A percentile compares a stretch with the other conserved stretches of the same genome.
Conservation (phyloP, 2,888 invertebrate species). For the Amblyjoppa proteus region DNA sequence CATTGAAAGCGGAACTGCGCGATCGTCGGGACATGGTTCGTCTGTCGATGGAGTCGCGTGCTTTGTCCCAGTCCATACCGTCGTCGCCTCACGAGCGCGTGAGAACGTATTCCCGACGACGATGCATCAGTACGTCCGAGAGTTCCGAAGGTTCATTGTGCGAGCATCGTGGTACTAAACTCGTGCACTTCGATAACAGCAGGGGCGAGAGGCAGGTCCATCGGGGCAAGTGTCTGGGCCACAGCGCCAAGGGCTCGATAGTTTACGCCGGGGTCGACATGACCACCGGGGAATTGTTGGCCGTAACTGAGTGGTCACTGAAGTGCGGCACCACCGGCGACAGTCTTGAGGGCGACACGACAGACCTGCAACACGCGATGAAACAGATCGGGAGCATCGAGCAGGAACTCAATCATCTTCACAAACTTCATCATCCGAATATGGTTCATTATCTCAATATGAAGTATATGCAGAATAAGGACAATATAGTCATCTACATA, state of each 20-base stretch:
- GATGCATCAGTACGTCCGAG: slow-evolving; percentile 86
- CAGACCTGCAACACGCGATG: slow-evolving; percentile 83
- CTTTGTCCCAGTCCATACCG: slow-evolving; percentile 77
- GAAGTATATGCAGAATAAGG: slow-evolving; percentile 88
- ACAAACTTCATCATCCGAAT: slow-evolving; percentile 90
- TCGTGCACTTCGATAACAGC: slow-evolving; percentile 86
- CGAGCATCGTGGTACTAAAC: slow-evolving; percentile 87
- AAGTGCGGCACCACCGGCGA: slow-evolving; percentile 76
- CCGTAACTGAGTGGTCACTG: slow-evolving; percentile 92
- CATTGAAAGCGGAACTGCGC: slow-evolving; percentile 89
- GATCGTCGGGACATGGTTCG: slow-evolving; percentile 83
- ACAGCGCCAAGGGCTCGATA: slow-evolving; percentile 90
- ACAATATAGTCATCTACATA: slow-evolving; percentile 88
- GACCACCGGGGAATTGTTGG: slow-evolving; percentile 90
- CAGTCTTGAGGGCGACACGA: slow-evolving; percentile 64
- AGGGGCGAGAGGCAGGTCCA: slow-evolving; percentile 88
- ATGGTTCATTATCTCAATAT: slow-evolving; percentile 92
- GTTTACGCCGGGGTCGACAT: slow-evolving; percentile 92
- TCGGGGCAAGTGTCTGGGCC: slow-evolving; percentile 92
- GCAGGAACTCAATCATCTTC: slow-evolving; percentile 91
- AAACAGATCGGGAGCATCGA: slow-evolving; percentile 90
- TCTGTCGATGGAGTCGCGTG: slow-evolving; percentile 73
- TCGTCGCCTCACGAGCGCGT: slow-evolving; percentile 81
- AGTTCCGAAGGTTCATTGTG: slow-evolving; percentile 86
- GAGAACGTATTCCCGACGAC: slow-evolving; percentile 79